Conservation (phyloP, 2,113 vertebrate species). For the Sylvia atricapilla region DNA sequence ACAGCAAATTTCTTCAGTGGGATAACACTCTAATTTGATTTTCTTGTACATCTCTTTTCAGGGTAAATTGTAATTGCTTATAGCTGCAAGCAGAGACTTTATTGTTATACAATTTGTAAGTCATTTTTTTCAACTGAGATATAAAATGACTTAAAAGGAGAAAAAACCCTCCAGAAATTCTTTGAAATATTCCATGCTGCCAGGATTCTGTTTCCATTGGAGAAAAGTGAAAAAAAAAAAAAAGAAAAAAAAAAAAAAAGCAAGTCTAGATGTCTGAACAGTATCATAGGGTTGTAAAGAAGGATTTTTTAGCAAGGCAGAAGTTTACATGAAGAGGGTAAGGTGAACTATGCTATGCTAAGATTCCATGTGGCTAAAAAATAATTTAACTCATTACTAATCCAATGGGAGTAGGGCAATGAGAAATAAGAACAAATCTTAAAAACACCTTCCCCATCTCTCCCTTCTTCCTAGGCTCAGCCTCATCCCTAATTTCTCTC, state of each 20-base stretch:
- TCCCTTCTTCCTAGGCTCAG: not conserved
- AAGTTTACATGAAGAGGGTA: not conserved
- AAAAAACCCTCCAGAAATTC: not conserved
- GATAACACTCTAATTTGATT: not conserved
- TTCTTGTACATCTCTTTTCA: not conserved
- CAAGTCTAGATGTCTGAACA: not conserved
- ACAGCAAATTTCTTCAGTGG: not conserved
- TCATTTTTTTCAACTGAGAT: not conserved
- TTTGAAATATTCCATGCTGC: not conserved
- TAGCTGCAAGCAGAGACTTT: not conserved
- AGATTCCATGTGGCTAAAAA: not conserved
- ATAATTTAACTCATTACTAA: not conserved
- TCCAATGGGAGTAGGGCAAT: not conserved
- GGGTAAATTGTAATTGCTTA: not conserved
- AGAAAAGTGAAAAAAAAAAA: not conserved
- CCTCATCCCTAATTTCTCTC: not conserved
- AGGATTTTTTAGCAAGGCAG: not conserved
- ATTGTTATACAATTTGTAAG: not conserved
- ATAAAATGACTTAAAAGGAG: not conserved
- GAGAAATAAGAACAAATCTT: not conserved
- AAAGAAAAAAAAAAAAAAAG: no score
- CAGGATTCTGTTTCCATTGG: not conserved
- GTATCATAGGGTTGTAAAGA: not conserved
- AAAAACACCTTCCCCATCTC: not conserved
- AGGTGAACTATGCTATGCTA: not conserved